These are phyloP conservation scores for Spermophilus dauricus DNA, from an alignment of 2,113 vertebrate species.

Conservation along the genomic window DNA sequence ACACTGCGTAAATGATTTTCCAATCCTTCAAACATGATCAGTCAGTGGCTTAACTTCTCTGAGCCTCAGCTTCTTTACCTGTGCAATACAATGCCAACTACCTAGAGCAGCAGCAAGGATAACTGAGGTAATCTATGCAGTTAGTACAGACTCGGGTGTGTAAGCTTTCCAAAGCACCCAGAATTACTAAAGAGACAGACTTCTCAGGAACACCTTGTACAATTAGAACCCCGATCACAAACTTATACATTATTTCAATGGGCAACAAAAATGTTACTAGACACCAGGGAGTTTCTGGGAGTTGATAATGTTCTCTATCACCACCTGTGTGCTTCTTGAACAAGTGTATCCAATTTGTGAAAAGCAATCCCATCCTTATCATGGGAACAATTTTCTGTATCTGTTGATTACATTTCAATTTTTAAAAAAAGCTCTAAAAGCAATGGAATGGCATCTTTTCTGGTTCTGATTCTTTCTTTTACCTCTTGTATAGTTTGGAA, in stretches of 20 bases:
- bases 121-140: background rate
- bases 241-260: background rate
- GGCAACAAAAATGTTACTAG: background rate
- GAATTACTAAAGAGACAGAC: background rate
- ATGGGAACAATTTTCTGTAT: background rate
- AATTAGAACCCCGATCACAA: background rate
- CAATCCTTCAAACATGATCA: background rate
- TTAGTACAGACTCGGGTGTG: accelerated
- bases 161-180: background rate
- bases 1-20: background rate
- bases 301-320: background rate
- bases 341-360: background rate
- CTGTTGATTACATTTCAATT: background rate
- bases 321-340: too few species aligned
- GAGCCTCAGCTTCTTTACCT: background rate
- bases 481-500: background rate
- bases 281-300: background rate
- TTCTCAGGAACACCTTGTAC: background rate
- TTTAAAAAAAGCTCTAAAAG: background rate
- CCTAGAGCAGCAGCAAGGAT: background rate
- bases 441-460: background rate
- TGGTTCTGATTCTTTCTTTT: background rate
- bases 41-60: background rate
- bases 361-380: background rate
- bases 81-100: background rate